Percentiles rank a stretch among this genome's conserved stretches.
phyloP scores from a whole-genome alignment of 2,113 vertebrate genomes.

The Pontoporia blainvillei region DNA sequence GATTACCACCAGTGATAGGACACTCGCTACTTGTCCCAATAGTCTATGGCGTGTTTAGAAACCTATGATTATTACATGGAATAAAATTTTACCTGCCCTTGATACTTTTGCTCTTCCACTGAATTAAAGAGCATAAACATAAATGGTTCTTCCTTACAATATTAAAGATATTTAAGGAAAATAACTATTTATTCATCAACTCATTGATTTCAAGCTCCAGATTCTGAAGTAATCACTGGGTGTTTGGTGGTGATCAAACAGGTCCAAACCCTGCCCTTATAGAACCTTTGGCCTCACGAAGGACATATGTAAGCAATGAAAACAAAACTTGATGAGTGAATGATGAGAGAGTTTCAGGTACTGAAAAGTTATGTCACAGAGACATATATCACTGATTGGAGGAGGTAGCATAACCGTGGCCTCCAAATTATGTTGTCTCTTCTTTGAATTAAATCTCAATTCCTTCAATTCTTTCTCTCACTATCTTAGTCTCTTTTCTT shows the following conservation, averaged over 20 bases:
- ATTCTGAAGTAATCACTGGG: not conserved
- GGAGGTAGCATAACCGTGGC: not conserved
- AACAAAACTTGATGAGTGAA: accelerated
- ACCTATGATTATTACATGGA: not conserved
- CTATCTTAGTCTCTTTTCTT: not conserved
- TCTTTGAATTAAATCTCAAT: not conserved
- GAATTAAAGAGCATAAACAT: not conserved
- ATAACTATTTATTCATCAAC: not conserved
- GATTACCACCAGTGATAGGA: not conserved
- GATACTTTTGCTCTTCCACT: not conserved
- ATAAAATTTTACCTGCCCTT: not conserved
- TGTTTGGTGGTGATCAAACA: not conserved
- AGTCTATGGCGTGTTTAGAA: not conserved
- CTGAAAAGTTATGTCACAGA: not conserved
- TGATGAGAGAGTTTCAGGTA: no score
- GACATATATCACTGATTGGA: not conserved
- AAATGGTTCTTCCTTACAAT: not conserved
- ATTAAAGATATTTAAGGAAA: not conserved
- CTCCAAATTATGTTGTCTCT: not conserved
- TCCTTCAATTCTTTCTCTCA: not conserved
- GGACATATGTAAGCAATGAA: not conserved
- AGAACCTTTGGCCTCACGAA: not conserved
- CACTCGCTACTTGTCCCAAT: not conserved
- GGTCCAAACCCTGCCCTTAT: not conserved
- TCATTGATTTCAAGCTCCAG: not conserved